Evolutionary conservation across 37 sponge, comb jelly and placozoan species (phyloP).

Genomic region (Ephydatia muelleri): DNA sequence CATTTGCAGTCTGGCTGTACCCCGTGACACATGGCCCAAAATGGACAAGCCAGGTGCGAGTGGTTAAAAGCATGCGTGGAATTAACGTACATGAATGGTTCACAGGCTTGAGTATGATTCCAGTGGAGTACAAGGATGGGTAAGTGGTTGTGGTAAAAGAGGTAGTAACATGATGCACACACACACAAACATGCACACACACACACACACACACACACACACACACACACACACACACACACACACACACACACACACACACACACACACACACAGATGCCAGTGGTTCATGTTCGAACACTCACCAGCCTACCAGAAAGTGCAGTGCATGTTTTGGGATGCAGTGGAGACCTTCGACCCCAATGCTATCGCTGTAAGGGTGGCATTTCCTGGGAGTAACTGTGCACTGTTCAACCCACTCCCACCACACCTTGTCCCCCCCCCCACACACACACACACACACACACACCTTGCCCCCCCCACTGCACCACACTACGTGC

Average conservation of each 20-base stretch:
- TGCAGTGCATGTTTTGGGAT: conserved; percentile 76
- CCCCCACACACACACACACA: background rate
- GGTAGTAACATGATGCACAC: too few relatives aligned
- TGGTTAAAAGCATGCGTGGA: background rate
- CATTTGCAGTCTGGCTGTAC: conserved; percentile 51
- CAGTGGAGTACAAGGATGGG: conserved; percentile 69
- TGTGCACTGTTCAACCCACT: background rate
- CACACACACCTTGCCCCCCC: too few relatives aligned
- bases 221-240: too few relatives aligned
- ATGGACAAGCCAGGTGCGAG: conserved; percentile 73
- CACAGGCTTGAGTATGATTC: conserved; percentile 71
- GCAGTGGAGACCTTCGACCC: conserved; percentile 88
- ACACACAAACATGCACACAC: too few relatives aligned
- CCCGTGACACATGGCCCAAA: conserved; percentile 80
- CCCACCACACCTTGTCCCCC: too few relatives aligned
- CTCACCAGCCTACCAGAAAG: conserved; percentile 73
- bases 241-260: too few relatives aligned
- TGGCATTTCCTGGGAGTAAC: background rate
- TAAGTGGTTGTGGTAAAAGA: conserved; percentile 21
- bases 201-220: too few relatives aligned
- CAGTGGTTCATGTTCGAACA: conserved; percentile 83
- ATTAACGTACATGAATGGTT: background rate
- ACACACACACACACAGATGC: conserved; percentile 9
- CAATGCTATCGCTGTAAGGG: conserved; percentile 73
- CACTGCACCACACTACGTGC: too few relatives aligned